phyloP scores from a whole-genome alignment of 2,797 vertebrate species.

The Emydoidea blandingii region DNA sequence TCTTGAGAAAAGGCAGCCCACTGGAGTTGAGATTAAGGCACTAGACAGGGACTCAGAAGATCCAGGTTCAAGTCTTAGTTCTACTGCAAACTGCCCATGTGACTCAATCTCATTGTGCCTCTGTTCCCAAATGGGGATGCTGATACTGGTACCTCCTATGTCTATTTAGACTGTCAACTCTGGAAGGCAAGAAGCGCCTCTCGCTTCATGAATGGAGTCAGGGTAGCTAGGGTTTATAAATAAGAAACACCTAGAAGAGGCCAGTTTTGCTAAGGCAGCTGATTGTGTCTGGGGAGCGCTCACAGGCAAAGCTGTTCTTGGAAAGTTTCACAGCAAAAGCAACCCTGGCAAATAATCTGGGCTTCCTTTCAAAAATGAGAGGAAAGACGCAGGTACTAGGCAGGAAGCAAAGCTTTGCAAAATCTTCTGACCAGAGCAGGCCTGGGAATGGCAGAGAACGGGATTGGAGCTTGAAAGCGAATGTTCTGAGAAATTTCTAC shows the following conservation, averaged over 20 bases:
- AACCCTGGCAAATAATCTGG: not conserved
- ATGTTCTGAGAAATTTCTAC: not conserved
- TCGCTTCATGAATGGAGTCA: not conserved
- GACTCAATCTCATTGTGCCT: not conserved
- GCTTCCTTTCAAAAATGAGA: not conserved
- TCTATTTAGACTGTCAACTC: not conserved
- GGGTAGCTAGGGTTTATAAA: not conserved
- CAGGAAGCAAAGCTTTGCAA: not conserved
- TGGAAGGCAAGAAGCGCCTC: not conserved
- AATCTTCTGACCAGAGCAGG: conserved; percentile 15
- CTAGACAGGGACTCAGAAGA: not conserved
- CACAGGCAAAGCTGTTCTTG: not conserved
- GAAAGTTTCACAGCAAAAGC: conserved; percentile 12
- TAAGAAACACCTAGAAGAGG: not conserved
- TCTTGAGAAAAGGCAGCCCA: not conserved
- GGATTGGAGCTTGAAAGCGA: not conserved
- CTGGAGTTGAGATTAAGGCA: not conserved
- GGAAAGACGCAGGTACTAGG: not conserved
- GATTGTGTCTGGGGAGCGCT: not conserved
- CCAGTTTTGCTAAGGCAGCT: not conserved
- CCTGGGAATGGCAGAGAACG: not conserved
- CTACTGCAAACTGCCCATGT: not conserved
- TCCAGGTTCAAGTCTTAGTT: not conserved
- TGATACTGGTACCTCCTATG: not conserved
- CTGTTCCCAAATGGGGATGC: not conserved